Conservation (phyloP, 2,113 vertebrate species). For the Grus americana region DNA sequence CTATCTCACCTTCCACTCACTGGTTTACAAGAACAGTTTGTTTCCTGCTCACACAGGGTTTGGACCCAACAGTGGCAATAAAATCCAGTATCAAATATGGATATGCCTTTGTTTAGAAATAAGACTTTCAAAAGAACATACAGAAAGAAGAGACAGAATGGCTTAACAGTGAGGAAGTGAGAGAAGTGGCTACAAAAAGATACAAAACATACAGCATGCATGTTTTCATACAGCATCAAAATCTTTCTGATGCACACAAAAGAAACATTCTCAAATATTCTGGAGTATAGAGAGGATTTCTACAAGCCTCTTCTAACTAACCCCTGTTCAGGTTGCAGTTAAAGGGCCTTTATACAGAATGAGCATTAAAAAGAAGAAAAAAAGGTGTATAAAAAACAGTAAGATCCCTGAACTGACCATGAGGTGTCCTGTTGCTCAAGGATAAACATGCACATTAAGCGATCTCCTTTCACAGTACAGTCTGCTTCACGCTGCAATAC, state of each 20-base stretch:
- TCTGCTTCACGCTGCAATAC: not conserved
- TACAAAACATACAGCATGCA: not conserved
- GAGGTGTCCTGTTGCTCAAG: not conserved
- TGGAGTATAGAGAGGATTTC: not conserved
- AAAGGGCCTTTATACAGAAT: not conserved
- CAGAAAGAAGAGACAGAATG: not conserved
- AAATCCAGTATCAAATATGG: not conserved
- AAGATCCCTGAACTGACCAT: slow-evolving; percentile 4
- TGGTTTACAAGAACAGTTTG: slow-evolving; percentile 12
- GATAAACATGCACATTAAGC: not conserved
- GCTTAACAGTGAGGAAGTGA: not conserved
- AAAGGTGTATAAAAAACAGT: not conserved
- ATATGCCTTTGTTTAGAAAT: not conserved
- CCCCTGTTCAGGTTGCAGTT: not conserved
- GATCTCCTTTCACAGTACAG: slow-evolving; percentile 6
- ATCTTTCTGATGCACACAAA: not conserved
- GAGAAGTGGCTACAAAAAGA: not conserved
- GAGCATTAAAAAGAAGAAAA: not conserved
- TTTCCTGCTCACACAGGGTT: not conserved
- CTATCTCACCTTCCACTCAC: slow-evolving; percentile 14
- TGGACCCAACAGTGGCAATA: slow-evolving; percentile 46
- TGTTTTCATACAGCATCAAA: not conserved
- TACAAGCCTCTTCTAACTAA: not conserved
- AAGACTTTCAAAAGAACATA: slow-evolving; percentile 21
- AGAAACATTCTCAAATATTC: not conserved